A percentile compares a stretch with the other conserved stretches of the same genome.
Evolutionary conservation across 2,797 vertebrate genomes (phyloP).

Genomic region (Naso thynnoides): DNA sequence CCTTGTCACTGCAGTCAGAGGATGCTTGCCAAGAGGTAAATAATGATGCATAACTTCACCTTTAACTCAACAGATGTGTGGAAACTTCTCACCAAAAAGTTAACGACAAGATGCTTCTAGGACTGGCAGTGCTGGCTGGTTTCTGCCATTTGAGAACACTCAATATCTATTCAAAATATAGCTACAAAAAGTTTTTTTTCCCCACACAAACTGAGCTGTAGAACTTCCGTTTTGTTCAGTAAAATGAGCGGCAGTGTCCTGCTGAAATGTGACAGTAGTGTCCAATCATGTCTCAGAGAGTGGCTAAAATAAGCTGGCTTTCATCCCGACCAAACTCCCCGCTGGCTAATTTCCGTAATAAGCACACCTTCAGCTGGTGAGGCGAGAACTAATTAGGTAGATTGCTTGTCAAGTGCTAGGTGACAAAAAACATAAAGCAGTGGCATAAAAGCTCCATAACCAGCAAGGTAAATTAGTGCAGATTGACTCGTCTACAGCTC

Average conservation of each 20-base stretch:
- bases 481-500: conserved; percentile 54
- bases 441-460: conserved; percentile 42
- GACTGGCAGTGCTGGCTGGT: conserved; percentile 16
- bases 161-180: background rate
- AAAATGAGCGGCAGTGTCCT: background rate
- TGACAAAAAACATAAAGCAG: conserved; percentile 39
- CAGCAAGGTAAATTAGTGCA: conserved; percentile 59
- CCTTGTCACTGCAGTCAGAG: background rate
- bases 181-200: background rate
- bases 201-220: background rate
- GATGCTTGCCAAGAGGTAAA: conserved; percentile 6
- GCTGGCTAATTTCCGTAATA: conserved; percentile 62
- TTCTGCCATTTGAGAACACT: conserved; percentile 11
- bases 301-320: conserved; percentile 32
- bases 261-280: conserved; percentile 22
- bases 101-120: conserved; percentile 21
- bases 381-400: conserved; percentile 59
- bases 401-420: conserved; percentile 55
- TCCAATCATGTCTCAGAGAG: conserved; percentile 56
- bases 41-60: background rate
- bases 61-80: conserved; percentile 8
- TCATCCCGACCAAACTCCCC: conserved; percentile 57
- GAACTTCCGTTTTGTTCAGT: conserved; percentile 13
- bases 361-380: conserved; percentile 57
- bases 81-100: conserved; percentile 2